phyloP scores from a whole-genome alignment of 2,888 invertebrate genomes.

The Cheilosia vulpina region DNA sequence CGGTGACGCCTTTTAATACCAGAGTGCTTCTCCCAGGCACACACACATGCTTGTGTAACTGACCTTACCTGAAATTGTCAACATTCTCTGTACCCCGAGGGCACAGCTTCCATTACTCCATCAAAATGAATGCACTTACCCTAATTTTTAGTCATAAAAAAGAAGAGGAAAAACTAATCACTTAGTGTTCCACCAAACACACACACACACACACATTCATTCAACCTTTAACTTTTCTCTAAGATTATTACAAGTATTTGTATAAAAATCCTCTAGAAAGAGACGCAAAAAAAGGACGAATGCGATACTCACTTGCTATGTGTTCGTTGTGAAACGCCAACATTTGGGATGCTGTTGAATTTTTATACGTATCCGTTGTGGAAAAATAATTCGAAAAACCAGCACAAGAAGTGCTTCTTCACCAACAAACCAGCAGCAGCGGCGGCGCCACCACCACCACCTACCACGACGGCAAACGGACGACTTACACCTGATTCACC shows the following conservation, averaged over 20 bases:
- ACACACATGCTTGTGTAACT: not conserved
- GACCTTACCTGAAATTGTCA: slow-evolving; percentile 29
- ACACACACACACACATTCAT: slow-evolving; percentile 4
- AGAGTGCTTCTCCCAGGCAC: not conserved
- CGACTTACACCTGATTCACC: slow-evolving; percentile 68
- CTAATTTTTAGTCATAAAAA: slow-evolving; percentile 45
- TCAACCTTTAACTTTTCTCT: slow-evolving; percentile 15
- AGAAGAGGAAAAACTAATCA: slow-evolving; percentile 54
- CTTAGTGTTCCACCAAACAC: slow-evolving; percentile 40
- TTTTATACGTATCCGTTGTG: slow-evolving; percentile 60
- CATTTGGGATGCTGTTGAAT: slow-evolving; percentile 79
- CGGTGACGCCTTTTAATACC: not conserved
- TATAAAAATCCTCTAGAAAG: slow-evolving; percentile 51
- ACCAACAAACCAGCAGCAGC: slow-evolving; percentile 12
- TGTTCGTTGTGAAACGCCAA: slow-evolving; percentile 84
- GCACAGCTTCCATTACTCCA: slow-evolving; percentile 32
- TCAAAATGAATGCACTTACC: slow-evolving; percentile 51
- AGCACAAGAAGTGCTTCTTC: slow-evolving; percentile 48
- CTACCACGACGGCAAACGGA: slow-evolving; percentile 25
- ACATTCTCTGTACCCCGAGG: not conserved
- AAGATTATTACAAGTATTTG: slow-evolving; percentile 45
- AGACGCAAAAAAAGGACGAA: slow-evolving; percentile 6
- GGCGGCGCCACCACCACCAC: not conserved
- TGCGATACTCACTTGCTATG: slow-evolving; percentile 82
- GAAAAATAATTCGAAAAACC: slow-evolving; percentile 44